phyloP scores from a whole-genome alignment of 1,140 invertebrate genomes.

The Octopus bimaculoides region DNA sequence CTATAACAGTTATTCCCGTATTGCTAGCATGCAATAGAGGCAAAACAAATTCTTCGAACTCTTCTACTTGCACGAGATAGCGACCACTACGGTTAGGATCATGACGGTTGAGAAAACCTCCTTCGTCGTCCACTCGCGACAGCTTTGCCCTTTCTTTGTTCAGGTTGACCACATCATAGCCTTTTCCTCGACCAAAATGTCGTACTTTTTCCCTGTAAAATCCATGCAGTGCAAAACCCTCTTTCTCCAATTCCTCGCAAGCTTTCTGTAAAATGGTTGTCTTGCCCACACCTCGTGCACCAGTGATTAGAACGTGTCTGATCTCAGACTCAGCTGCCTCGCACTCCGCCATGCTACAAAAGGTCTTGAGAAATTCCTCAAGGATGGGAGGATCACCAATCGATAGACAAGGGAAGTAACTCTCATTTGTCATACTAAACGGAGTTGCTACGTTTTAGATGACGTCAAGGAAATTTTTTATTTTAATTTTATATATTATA shows the following conservation, averaged over 20 bases:
- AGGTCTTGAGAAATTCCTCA: too few relatives aligned
- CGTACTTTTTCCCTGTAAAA: constrained; percentile 68
- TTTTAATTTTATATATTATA: too few relatives aligned
- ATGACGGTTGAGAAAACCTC: background rate
- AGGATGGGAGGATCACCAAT: too few relatives aligned
- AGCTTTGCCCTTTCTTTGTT: constrained; percentile 52
- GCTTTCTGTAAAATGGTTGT: constrained; percentile 65
- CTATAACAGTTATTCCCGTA: constrained; percentile 57
- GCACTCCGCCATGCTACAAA: background rate
- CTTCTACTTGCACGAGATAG: constrained; percentile 62
- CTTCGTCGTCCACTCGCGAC: constrained; percentile 52
- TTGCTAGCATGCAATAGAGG: constrained; percentile 50
- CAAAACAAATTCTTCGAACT: constrained; percentile 63
- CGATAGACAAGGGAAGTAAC: too few relatives aligned
- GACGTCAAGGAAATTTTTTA: too few relatives aligned
- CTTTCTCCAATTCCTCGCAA: constrained; percentile 48
- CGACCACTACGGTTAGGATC: constrained; percentile 59
- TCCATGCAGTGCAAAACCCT: constrained; percentile 56
- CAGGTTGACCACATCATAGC: constrained; percentile 66
- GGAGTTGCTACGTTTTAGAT: too few relatives aligned
- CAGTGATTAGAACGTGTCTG: background rate
- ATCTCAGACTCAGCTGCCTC: background rate
- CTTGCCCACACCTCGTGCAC: constrained; percentile 63
- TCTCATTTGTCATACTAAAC: too few relatives aligned
- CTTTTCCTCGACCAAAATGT: constrained; percentile 58